Evolutionary conservation across 2,888 invertebrate species (phyloP), one percentile per base, ranked within the genome.

Genomic region (Pyralis farinalis): DNA sequence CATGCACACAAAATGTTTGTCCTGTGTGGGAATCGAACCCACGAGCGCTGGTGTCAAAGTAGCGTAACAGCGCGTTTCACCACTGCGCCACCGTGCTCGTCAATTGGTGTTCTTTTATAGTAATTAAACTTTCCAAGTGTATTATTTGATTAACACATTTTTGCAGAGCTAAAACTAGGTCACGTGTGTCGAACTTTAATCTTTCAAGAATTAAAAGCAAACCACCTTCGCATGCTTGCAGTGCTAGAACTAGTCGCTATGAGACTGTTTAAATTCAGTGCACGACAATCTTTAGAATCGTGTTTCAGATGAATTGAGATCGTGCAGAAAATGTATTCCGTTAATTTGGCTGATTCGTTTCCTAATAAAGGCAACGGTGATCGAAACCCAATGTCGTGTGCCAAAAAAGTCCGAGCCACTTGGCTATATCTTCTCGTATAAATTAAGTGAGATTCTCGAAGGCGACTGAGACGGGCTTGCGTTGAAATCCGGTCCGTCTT

Each of bases 401-500:
- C 77, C 71, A 74, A 76, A 77, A 74, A 76, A 68, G 63, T 64
- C 63, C 56, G 57, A 61, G 58, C 55, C 49, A 52, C 55, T 63
- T 63, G 57, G 55, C 51, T 61, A 53, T 55, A 55, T 51, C 47
- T 62, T 61, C 53, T 59, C 47, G 61, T 65, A 67, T 67, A 62
- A 59, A 63, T 65, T 62, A 70, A 70, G 62, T 66, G 66, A 63
- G 65, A 60, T 65, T 62, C 54, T 66, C 58, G 68, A 71, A 71
- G 69, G 65, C 68, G 51, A 68, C 12, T 20, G 31, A 10, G 62
- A 52, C 60, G 51, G 63, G 64, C 63, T 64, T 65, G 70, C 65
- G 63, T 65, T 70, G 58, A 69, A 72, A 79, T 75, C 73, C 67
- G 70, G 73, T 70, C 65, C 46, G 53, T 27, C 51, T 55, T 56